Evolutionary conservation across 2,797 vertebrate genomes (phyloP).

Genomic region (Tiaroga cobitis): DNA sequence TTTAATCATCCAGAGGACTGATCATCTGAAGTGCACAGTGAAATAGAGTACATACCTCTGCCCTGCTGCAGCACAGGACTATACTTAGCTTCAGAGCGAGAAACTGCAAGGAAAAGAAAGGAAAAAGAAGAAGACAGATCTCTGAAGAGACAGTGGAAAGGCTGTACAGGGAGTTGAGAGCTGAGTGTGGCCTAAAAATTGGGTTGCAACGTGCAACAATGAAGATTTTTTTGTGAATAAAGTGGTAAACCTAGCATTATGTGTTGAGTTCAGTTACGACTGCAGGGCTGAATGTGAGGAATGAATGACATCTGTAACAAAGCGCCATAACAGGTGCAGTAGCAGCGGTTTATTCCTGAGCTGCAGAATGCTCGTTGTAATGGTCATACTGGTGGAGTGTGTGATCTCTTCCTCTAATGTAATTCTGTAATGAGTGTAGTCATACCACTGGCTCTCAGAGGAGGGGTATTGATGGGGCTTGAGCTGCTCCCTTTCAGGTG

Average conservation of each 20-base stretch:
- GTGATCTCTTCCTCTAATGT: background rate
- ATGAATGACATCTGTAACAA: background rate
- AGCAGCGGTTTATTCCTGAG: background rate
- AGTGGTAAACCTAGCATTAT: background rate
- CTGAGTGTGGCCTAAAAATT: background rate
- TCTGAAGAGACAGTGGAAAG: background rate
- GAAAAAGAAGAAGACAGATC: constrained; percentile 42
- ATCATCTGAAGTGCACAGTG: background rate
- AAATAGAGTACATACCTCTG: constrained; percentile 66
- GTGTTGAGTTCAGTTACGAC: background rate
- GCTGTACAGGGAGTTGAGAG: background rate
- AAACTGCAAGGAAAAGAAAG: constrained; percentile 63
- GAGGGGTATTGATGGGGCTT: constrained; percentile 53
- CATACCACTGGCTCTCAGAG: constrained; percentile 58
- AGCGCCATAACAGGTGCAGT: background rate
- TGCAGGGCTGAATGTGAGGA: constrained; percentile 2
- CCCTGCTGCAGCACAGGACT: constrained; percentile 68
- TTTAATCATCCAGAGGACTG: background rate
- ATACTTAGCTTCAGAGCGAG: constrained; percentile 67
- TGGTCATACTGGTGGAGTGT: background rate
- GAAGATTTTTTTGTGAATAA: background rate
- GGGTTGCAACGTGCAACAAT: background rate
- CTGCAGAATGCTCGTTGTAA: constrained; percentile 5
- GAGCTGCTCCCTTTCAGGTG: constrained; percentile 51
- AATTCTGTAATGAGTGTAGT: constrained; percentile 19